Base-by-base conservation (phyloP, 2,797 vertebrate genomes). In the Delichon dasypus region DNA sequence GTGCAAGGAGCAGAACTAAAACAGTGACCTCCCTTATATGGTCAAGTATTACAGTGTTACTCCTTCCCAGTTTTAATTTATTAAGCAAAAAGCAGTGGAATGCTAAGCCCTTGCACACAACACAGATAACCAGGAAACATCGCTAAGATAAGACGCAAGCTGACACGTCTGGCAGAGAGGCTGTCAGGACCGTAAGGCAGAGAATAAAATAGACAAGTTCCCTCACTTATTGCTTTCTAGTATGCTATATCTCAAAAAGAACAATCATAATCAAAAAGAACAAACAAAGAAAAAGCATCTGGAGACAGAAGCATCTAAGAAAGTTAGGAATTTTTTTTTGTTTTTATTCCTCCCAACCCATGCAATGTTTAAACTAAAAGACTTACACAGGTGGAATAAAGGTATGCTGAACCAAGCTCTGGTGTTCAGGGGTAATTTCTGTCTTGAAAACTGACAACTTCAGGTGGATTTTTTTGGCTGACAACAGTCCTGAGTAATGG, bases 41-140 rank as follows among this genome's bases (percentile, higher is more conserved):
- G 98, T 95, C 95, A 98, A 95, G 97, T 93, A 89, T 96, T 95
- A 96, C 85, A 96, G 90, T n/a, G 92, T 89, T 94, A 93, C 55
- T 88, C 47, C 85, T 91, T 96, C 85, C 50, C 70, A 55, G 85
- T n/a, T 90, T 93, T 89, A 96, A 97, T 97, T 97, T 97, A 98
- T 91, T 97, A 95, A 95, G 92, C 72, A 51, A 90, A 96, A 88
- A 92, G 53, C 22, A 48, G 51, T 90, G 94, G 96, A 97, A 98
- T 89, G 87, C 68, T 71, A 72, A 89, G 81, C n/a, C 64, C 68
- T 79, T 2, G 1, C 73, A 77, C 26, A 91, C 12, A 57, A 47
- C 88, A 77, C 70, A 92, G 95, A 95, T 89, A 92, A 94, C 32
- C 48, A 90, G 71, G 85, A 88, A 64, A 61, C 88, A 85, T 94